Evolutionary conservation across 2,888 invertebrate species (phyloP).

Genomic region (Ernsta delagoae): DNA sequence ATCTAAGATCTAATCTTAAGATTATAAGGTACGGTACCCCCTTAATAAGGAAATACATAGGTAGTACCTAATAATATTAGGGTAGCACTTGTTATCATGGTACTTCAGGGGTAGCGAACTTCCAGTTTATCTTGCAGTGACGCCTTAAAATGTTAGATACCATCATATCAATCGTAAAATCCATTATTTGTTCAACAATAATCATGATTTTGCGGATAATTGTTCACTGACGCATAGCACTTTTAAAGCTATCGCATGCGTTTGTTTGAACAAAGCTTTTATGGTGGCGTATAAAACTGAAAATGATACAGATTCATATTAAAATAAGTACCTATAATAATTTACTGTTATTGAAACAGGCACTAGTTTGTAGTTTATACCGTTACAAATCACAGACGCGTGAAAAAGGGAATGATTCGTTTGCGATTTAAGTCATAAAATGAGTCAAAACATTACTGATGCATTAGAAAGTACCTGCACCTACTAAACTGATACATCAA

Average conservation of each 20-base stretch:
- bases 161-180: not conserved
- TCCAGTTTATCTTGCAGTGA: not conserved
- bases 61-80: too few species aligned
- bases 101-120: not conserved
- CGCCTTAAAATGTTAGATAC: not conserved
- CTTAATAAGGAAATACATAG: too few species aligned
- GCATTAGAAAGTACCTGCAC: not conserved
- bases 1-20: too few species aligned
- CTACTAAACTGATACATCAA: not conserved
- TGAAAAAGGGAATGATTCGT: conserved; percentile 53
- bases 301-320: conserved; percentile 54
- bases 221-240: not conserved
- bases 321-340: conserved; percentile 40
- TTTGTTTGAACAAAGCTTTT: too few species aligned
- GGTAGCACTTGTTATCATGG: not conserved
- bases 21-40: too few species aligned
- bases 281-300: too few species aligned
- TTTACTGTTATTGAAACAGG: conserved; percentile 62
- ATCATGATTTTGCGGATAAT: conserved; percentile 3
- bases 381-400: conserved; percentile 68
- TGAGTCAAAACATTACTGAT: not conserved
- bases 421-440: conserved; percentile 8
- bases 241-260: too few species aligned
- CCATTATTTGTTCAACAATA: conserved; percentile 2
- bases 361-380: conserved; percentile 59